A percentile compares a stretch with the other conserved stretches of the same genome.
Evolutionary conservation across 2,797 vertebrate genomes (phyloP).

Genomic region (Enoplosus armatus): DNA sequence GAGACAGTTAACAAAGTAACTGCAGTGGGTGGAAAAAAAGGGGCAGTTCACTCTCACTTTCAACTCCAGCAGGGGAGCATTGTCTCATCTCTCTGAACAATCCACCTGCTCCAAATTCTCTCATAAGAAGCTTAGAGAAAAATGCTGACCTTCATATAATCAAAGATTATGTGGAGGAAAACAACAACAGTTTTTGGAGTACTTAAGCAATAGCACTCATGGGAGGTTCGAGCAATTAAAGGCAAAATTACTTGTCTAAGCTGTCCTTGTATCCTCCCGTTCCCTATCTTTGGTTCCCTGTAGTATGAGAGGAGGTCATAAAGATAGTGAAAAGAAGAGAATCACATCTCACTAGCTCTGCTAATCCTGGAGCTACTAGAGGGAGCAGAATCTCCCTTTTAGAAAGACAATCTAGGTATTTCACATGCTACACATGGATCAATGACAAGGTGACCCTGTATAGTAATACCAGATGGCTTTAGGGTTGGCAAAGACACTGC

Average conservation of each 20-base stretch:
- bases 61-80: constrained; percentile 37
- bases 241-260: constrained; percentile 82
- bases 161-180: constrained; percentile 81
- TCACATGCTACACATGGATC: constrained; percentile 64
- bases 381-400: constrained; percentile 56
- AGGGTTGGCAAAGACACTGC: constrained; percentile 47
- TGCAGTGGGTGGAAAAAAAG: constrained; percentile 24
- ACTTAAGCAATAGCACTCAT: constrained; percentile 79
- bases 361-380: constrained; percentile 65
- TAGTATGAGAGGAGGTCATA: constrained; percentile 67
- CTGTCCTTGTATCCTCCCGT: constrained; percentile 74
- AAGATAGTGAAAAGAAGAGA: constrained; percentile 64
- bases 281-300: constrained; percentile 55
- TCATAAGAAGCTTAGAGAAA: constrained; percentile 82
- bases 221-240: constrained; percentile 84
- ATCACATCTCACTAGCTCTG: constrained; percentile 42
- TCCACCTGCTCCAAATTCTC: constrained; percentile 79
- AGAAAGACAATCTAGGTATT: constrained; percentile 74
- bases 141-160: constrained; percentile 84
- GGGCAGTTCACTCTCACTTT: constrained; percentile 40
- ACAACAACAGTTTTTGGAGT: constrained; percentile 80
- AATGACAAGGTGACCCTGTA: constrained; percentile 75
- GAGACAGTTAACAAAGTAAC: constrained; percentile 34
- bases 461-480: constrained; percentile 56
- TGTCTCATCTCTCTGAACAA: constrained; percentile 69